Evolutionary conservation across 2,888 invertebrate genomes (phyloP), one percentile per base, ranked within the genome.

Genomic region (Agonopterix subpropinquella): DNA sequence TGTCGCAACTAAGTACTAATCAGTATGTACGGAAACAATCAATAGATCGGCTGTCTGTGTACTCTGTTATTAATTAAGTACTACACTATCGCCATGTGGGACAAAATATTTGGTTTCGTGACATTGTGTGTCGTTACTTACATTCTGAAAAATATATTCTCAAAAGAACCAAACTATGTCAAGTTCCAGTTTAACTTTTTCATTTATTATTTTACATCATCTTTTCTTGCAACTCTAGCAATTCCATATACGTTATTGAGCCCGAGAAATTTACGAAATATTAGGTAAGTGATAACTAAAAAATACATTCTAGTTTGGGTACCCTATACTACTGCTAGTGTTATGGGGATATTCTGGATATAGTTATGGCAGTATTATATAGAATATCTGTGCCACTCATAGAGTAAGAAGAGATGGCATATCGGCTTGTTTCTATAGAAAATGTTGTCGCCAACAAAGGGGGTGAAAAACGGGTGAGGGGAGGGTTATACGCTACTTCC

Each of bases 251-350:
- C 79, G 53, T 59, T 83, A 44, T 51, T 82, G 0, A 68, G 64
- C 2, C 81, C 83, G 2, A 77, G 58, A 56, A 70, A 74, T 60
- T 78, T 85, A 8, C 72, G 63, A 47, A 89, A 89, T 63, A 63
- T 77, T 11, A 71, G 70, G 89, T 89, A 66, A 83, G 86, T 85
- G 48, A n/a, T 42, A 4, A 18, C 18, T 3, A 18, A 18, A 18
- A 18, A 18, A 2, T 18, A 18, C 2, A 18, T 18, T n/a, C n/a
- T n/a, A n/a, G n/a, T n/a, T n/a, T n/a, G n/a, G n/a, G n/a, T n/a
- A n/a, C n/a, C n/a, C n/a, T n/a, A n/a, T n/a, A n/a, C n/a, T n/a
- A n/a, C n/a, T n/a, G n/a, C n/a, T n/a, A n/a, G n/a, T n/a, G n/a
- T n/a, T n/a, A n/a, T n/a, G n/a, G n/a, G n/a, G n/a, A n/a, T n/a